These are phyloP conservation scores for Pimephales promelas DNA, from an alignment of 2,113 vertebrate genomes.

Conservation along the genomic window DNA sequence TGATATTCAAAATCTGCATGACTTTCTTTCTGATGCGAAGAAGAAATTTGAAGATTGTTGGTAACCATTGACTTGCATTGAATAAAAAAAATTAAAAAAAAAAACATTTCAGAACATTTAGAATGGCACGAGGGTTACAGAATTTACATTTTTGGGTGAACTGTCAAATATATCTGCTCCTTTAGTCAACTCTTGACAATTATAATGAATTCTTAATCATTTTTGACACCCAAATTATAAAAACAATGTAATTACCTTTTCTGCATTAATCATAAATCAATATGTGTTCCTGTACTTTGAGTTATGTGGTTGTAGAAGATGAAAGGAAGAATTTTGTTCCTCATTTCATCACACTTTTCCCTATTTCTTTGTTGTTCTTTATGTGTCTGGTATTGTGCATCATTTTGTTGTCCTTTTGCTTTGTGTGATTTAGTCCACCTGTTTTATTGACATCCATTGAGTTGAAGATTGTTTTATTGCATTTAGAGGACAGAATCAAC, in stretches of 20 bases:
- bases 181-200: background rate
- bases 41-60: background rate
- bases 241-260: background rate
- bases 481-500: slow-evolving; percentile 58
- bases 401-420: slow-evolving; percentile 29
- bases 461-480: slow-evolving; percentile 12
- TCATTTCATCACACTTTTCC: background rate
- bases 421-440: background rate
- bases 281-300: background rate
- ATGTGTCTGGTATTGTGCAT: background rate
- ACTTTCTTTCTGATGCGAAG: background rate
- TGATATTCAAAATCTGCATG: background rate
- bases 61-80: too few relatives aligned
- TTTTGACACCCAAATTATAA: background rate
- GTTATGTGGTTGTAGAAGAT: background rate
- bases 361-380: background rate
- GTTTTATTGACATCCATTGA: background rate
- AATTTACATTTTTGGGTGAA: background rate
- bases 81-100: too few relatives aligned
- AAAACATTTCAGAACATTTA: background rate
- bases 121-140: background rate
- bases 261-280: background rate
- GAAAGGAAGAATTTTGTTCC: background rate
- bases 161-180: background rate
- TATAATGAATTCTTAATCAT: background rate